Conservation (phyloP, 2,113 vertebrate species). For the Hymenochirus boettgeri region DNA sequence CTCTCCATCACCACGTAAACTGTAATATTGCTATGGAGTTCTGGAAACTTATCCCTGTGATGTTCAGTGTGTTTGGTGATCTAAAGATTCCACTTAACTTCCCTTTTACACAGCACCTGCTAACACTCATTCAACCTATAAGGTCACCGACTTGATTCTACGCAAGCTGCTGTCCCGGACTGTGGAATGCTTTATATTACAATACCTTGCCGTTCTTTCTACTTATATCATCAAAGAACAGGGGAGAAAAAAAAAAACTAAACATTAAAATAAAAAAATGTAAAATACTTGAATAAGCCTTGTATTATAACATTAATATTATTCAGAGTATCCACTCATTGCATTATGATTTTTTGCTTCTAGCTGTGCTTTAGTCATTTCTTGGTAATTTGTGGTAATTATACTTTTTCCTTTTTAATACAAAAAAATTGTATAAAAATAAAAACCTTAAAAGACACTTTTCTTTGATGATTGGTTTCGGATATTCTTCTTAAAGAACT, state of each 20-base stretch:
- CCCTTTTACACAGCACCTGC: conserved; percentile 4
- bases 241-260: conserved; percentile 60
- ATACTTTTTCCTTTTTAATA: conserved; percentile 97
- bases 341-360: conserved; percentile 96
- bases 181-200: conserved; percentile 73
- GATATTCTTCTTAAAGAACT: too few relatives aligned
- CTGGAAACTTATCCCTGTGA: too few relatives aligned
- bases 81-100: not conserved
- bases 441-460: conserved; percentile 77
- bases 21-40: too few relatives aligned
- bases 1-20: too few relatives aligned
- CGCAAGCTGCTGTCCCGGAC: conserved; percentile 52
- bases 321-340: conserved; percentile 97
- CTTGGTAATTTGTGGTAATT: conserved; percentile 99
- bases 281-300: conserved; percentile 99
- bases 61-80: too few relatives aligned
- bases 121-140: not conserved
- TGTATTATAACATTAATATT: conserved; percentile 99
- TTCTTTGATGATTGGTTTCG: not conserved
- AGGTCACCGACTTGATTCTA: conserved; percentile 7
- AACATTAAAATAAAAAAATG: conserved; percentile 68
- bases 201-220: conserved; percentile 74
- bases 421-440: conserved; percentile 95
- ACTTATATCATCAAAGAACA: conserved; percentile 68
- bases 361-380: conserved; percentile 88